These are phyloP conservation scores for Eira barbara DNA, from an alignment of 2,113 vertebrate genomes.

Conservation along the genomic window DNA sequence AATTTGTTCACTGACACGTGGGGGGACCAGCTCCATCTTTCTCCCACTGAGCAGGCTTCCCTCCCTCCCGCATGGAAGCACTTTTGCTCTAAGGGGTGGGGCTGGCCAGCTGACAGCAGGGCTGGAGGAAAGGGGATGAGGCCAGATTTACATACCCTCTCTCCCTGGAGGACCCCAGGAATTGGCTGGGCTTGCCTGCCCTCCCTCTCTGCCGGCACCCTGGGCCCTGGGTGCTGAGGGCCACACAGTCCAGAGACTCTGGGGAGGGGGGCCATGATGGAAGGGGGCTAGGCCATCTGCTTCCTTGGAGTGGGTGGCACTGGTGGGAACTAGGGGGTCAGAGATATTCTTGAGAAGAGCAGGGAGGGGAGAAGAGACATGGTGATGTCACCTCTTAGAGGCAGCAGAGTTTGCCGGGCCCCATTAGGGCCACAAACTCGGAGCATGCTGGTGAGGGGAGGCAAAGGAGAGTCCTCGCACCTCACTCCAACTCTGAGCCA, in stretches of 20 bases:
- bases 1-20: slow-evolving; percentile 88
- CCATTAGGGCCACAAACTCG: not conserved
- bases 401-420: not conserved
- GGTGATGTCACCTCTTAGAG: not conserved
- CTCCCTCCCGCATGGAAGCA: slow-evolving; percentile 77
- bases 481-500: not conserved
- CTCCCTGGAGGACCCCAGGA: not conserved
- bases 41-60: slow-evolving; percentile 54
- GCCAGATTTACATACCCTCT: not conserved
- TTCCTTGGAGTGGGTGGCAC: not conserved
- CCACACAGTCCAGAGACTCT: not conserved
- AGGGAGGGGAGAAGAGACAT: not conserved
- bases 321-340: not conserved
- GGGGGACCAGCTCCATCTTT: slow-evolving; percentile 77
- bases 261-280: too few species aligned
- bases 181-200: not conserved
- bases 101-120: slow-evolving; percentile 66
- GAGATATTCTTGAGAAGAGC: not conserved
- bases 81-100: slow-evolving; percentile 70
- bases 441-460: not conserved
- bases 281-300: not conserved
- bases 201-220: not conserved
- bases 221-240: not conserved
- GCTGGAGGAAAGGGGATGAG: not conserved
- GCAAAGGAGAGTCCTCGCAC: not conserved